Conservation (phyloP, 2,797 vertebrate species). For the Tauraco hartlaubi region DNA sequence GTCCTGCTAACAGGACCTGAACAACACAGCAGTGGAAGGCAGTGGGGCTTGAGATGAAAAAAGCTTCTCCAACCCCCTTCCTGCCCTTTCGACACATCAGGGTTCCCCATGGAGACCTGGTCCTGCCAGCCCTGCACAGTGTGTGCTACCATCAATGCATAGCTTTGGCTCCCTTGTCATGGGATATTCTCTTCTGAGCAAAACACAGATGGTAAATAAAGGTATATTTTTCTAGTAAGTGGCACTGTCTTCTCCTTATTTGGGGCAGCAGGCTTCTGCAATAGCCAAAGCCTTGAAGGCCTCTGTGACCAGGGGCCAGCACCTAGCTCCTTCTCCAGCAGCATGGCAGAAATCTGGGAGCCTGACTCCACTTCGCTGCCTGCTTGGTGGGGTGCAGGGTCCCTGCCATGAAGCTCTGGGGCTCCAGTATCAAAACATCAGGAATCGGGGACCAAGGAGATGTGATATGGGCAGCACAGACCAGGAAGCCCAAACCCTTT, state of each 20-base stretch:
- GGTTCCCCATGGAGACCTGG: not conserved
- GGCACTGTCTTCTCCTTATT: not conserved
- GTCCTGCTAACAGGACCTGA: not conserved
- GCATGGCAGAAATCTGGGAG: not conserved
- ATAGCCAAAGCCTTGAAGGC: not conserved
- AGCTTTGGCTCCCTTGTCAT: not conserved
- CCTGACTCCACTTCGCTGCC: not conserved
- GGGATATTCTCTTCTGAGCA: not conserved
- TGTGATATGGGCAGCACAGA: not conserved
- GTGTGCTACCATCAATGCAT: too few species aligned
- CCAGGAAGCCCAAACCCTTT: not conserved
- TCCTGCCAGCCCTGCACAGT: not conserved
- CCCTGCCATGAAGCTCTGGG: not conserved
- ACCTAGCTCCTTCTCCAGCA: not conserved
- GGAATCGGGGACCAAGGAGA: not conserved
- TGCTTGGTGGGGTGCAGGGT: not conserved
- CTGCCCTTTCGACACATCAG: accelerated
- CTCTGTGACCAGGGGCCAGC: not conserved
- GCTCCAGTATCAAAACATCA: accelerated
- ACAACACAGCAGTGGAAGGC: accelerated
- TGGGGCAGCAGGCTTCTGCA: not conserved
- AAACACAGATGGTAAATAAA: slow-evolving; percentile 37
- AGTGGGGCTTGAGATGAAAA: not conserved
- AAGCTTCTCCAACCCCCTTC: not conserved
- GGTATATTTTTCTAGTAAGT: slow-evolving; percentile 51